A percentile compares a stretch with the other conserved stretches of the same genome.
Conservation (phyloP, 2,113 vertebrate species). For the Eleginops maclovinus region DNA sequence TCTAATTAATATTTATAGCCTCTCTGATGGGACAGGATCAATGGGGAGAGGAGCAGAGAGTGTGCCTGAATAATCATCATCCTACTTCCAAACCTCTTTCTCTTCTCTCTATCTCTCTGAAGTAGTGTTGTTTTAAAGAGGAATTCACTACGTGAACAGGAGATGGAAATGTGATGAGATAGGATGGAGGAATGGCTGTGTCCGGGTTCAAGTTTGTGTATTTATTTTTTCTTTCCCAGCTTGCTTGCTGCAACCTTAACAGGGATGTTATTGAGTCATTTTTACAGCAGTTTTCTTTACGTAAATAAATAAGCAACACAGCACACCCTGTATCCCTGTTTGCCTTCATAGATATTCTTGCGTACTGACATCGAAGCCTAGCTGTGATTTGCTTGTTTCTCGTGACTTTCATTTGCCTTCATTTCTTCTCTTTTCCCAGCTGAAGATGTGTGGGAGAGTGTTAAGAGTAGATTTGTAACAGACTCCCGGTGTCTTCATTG, state of each 20-base stretch:
- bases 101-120: constrained; percentile 64
- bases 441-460: constrained; percentile 57
- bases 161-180: constrained; percentile 52
- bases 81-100: constrained; percentile 60
- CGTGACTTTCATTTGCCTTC: constrained; percentile 52
- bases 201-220: constrained; percentile 5
- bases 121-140: constrained; percentile 68
- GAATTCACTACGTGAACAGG: constrained; percentile 31
- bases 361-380: constrained; percentile 19
- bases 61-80: constrained; percentile 80
- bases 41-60: constrained; percentile 73
- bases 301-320: constrained; percentile 11
- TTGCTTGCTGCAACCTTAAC: neutral
- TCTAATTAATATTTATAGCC: constrained; percentile 82
- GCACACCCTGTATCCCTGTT: neutral
- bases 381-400: neutral
- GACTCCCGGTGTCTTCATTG: constrained; percentile 65
- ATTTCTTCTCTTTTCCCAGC: constrained; percentile 42
- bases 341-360: constrained; percentile 28
- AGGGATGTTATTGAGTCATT: constrained; percentile 14
- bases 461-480: constrained; percentile 50
- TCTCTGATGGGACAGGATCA: constrained; percentile 81
- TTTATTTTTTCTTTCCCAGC: constrained; percentile 2
- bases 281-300: constrained; percentile 5
- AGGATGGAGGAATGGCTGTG: constrained; percentile 23